These are phyloP conservation scores for Fregata magnificens DNA, from an alignment of 2,113 vertebrate genomes.

Conservation along the genomic window DNA sequence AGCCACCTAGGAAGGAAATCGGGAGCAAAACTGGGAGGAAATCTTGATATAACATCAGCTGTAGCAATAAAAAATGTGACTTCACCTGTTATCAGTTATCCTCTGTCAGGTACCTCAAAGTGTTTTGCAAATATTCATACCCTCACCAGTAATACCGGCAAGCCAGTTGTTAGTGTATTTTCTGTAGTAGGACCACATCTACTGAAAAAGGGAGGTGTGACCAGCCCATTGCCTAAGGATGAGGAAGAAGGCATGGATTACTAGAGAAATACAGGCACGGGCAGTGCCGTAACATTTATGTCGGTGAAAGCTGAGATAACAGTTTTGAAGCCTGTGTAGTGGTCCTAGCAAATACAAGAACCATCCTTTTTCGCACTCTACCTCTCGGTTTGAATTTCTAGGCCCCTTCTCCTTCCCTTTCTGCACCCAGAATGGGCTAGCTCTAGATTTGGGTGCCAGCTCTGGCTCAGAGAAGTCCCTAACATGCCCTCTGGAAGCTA, in stretches of 20 bases:
- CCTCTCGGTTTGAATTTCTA: neutral
- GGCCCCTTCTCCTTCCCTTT: neutral
- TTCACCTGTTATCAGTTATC: neutral
- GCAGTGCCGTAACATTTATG: neutral
- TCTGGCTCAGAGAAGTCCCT: neutral
- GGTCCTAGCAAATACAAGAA: neutral
- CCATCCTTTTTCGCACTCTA: neutral
- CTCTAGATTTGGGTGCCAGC: neutral
- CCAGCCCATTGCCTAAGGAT: neutral
- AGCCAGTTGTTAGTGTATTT: neutral
- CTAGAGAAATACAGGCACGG: neutral
- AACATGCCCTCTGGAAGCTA: neutral
- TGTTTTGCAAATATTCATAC: neutral
- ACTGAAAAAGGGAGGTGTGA: neutral
- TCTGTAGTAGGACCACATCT: neutral
- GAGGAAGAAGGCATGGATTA: neutral
- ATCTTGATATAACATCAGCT: neutral
- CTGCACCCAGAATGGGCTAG: neutral
- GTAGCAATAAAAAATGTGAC: neutral
- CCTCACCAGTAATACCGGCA: neutral
- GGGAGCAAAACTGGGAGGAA: neutral
- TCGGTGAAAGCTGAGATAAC: neutral
- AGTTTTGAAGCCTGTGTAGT: neutral
- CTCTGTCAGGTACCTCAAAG: neutral
- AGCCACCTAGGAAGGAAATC: neutral